A percentile compares a stretch with the other conserved stretches of the same genome.
These are phyloP conservation scores for Euclidia mi DNA, from an alignment of 2,888 invertebrate genomes.

Conservation along the genomic window DNA sequence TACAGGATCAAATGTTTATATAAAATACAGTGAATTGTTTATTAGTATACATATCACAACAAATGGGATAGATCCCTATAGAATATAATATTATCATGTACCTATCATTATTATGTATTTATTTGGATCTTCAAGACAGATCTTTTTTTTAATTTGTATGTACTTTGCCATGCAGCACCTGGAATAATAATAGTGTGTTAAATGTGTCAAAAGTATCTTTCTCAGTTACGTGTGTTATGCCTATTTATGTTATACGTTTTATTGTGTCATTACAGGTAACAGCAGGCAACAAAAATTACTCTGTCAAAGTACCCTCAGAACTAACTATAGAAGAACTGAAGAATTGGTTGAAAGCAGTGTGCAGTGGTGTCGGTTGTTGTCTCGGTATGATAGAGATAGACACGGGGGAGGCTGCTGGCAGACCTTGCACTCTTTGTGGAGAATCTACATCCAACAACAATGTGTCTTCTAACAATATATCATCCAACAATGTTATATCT, in stretches of 20 bases:
- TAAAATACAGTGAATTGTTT: no score
- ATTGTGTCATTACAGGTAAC: conserved; percentile 73
- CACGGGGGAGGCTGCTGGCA: conserved; percentile 79
- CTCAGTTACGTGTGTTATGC: not conserved
- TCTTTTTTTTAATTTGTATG: no score
- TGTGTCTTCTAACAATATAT: conserved; percentile 60
- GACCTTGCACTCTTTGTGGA: conserved; percentile 82
- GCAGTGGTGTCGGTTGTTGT: conserved; percentile 89
- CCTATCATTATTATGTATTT: no score
- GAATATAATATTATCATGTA: no score
- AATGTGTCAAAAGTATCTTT: no score
- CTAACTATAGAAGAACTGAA: conserved; percentile 83
- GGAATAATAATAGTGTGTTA: no score
- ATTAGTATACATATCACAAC: no score
- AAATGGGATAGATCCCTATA: no score
- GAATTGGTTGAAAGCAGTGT: conserved; percentile 86
- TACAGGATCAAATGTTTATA: no score
- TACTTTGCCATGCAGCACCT: no score
- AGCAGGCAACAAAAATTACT: conserved; percentile 82
- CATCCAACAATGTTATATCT: conserved; percentile 69
- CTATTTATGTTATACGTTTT: not conserved
- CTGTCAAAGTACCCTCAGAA: conserved; percentile 90
- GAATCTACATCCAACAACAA: conserved; percentile 74
- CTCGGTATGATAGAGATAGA: conserved; percentile 89
- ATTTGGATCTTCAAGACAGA: no score